A percentile compares a stretch with the other conserved stretches of the same genome.
phyloP scores from a whole-genome alignment of 2,113 vertebrate species.

The Geococcyx californianus region DNA sequence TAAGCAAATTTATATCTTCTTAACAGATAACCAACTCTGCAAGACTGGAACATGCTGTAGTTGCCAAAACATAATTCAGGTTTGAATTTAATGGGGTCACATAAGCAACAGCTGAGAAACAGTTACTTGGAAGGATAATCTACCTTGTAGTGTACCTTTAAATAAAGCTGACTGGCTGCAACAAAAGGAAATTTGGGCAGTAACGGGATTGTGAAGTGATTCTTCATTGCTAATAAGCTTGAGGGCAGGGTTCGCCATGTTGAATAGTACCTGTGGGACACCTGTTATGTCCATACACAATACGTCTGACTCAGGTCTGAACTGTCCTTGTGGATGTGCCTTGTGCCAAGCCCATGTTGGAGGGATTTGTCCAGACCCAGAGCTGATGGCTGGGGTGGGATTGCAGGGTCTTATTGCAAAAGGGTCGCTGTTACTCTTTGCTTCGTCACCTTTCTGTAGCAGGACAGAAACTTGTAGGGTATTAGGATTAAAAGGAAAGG shows the following conservation, averaged over 20 bases:
- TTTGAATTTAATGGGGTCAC: not conserved
- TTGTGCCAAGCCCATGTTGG: accelerated
- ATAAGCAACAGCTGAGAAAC: not conserved
- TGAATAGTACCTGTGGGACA: not conserved
- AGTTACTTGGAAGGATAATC: not conserved
- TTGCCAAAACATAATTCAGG: not conserved
- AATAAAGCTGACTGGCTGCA: not conserved
- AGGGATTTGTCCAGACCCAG: not conserved
- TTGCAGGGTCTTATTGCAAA: not conserved
- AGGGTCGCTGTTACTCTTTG: not conserved
- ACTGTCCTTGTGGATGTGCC: not conserved
- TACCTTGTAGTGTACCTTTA: not conserved
- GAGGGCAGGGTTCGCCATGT: not conserved
- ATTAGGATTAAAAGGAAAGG: not conserved
- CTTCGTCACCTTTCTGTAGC: not conserved
- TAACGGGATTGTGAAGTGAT: not conserved
- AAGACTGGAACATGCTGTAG: accelerated
- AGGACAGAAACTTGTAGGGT: not conserved
- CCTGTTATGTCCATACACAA: not conserved
- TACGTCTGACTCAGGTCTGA: not conserved
- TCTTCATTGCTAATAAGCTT: not conserved
- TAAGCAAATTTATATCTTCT: not conserved
- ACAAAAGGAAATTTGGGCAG: not conserved
- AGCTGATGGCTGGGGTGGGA: not conserved
- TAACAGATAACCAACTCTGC: not conserved